Percentiles rank a stretch among this genome's conserved stretches.
Evolutionary conservation across 2,888 invertebrate species (phyloP).

Genomic region (Pandemis corylana): DNA sequence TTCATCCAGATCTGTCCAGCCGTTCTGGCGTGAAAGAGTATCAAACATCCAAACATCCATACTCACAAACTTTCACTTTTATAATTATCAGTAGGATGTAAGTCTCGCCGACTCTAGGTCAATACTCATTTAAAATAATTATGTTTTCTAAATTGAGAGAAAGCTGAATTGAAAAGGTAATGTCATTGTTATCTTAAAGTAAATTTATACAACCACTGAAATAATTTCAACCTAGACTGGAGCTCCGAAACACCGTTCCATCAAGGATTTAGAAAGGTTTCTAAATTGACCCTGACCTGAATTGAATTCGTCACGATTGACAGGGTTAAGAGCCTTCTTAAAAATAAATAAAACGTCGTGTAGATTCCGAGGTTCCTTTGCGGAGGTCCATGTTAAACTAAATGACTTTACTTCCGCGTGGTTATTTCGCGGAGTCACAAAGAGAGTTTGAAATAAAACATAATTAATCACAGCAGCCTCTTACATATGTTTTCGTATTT

Average conservation of each 20-base stretch:
- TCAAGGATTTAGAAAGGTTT: constrained; percentile 3
- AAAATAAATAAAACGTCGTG: constrained; percentile 5
- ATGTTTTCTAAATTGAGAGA: not conserved
- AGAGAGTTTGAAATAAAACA: no score
- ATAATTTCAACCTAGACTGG: not conserved
- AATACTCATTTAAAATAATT: not conserved
- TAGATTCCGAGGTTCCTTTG: no score
- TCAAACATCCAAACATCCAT: no score
- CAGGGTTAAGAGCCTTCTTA: not conserved
- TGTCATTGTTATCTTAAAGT: not conserved
- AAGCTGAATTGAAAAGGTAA: not conserved
- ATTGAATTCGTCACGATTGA: not conserved
- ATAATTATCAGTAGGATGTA: no score
- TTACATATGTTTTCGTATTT: no score
- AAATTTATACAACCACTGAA: not conserved
- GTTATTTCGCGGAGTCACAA: no score
- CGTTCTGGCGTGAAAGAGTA: no score
- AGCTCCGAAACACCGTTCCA: not conserved
- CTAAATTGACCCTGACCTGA: not conserved
- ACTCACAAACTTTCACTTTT: no score
- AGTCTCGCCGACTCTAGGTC: not conserved
- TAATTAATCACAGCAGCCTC: constrained; percentile 27
- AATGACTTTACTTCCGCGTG: no score
- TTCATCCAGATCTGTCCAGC: no score
- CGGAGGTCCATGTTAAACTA: no score